Evolutionary conservation across 2,888 invertebrate genomes (phyloP), one percentile per base, ranked within the genome.

Genomic region (Deilephila porcellus): DNA sequence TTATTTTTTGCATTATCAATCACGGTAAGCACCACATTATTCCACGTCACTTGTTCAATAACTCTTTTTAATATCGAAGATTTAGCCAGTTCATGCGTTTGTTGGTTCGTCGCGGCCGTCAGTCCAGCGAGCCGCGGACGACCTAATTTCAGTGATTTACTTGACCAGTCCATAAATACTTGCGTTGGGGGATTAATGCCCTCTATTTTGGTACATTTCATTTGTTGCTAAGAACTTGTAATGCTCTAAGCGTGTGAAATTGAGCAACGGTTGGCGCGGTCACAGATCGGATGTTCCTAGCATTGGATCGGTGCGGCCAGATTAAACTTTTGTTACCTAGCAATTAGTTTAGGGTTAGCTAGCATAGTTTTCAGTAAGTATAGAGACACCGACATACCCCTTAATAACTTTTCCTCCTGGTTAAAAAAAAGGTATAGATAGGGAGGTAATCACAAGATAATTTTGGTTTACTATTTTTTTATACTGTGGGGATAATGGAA

Each of bases 101-200:
- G 64, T 67, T 73, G 59, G 59, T 73, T 25, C 59, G 37, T 29
- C 37, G 64, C 64, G 20, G 14, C 37, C 56, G 70, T 52, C 60
- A 53, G 37, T 56, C 70, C 53, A 20, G 8, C 64, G 72, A 20
- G 78, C 75, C 76, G 80, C 70, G 81, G 72, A 76, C 77, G 89
- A 77, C 88, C 88, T 81, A 86, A 85, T 90, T 90, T 83, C 80
- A 74, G 73, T 86, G 85, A 88, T 89, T 88, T 88, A 88, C 81
- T 77, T 80, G 75, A 78, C 81, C 82, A 80, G 78, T 83, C 85
- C 85, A 83, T 81, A 84, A 88, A 88, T 76, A 77, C 74, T 72
- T 73, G 72, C 74, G 75, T 83, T 85, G 80, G 79, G 77, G 80
- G 83, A 82, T 83, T 82, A 80, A 79, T 79, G 78, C 76, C 81